These are phyloP conservation scores for Andrena cerasifolii DNA, from an alignment of 1,140 invertebrate genomes.

Conservation along the genomic window DNA sequence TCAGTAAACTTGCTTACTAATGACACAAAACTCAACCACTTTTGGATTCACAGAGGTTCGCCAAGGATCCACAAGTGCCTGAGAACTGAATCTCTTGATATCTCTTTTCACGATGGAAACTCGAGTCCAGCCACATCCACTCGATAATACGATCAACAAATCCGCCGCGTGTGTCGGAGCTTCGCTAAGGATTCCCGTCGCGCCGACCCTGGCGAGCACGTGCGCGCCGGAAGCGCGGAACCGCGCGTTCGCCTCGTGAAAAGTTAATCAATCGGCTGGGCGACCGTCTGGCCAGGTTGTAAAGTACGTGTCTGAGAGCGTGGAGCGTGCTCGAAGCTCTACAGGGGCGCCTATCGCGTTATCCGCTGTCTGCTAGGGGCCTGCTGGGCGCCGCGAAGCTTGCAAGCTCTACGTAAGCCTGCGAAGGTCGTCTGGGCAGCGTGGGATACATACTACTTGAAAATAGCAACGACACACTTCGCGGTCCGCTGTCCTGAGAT, in stretches of 20 bases:
- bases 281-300: background rate
- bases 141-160: background rate
- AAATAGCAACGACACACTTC: slow-evolving; percentile 58
- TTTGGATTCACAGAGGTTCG: no score
- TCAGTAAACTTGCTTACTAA: no score
- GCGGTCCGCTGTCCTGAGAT: slow-evolving; percentile 43
- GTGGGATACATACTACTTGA: slow-evolving; percentile 63
- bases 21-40: no score
- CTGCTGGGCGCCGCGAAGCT: background rate
- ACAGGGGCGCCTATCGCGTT: background rate
- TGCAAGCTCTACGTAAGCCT: slow-evolving; percentile 12
- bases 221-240: slow-evolving; percentile 5
- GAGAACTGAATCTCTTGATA: no score
- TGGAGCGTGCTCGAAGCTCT: slow-evolving; percentile 20
- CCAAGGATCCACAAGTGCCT: no score
- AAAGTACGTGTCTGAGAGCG: background rate
- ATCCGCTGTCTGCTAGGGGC: background rate
- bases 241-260: slow-evolving; percentile 4
- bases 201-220: background rate
- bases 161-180: background rate
- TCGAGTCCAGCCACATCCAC: background rate
- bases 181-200: background rate
- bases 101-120: no score
- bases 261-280: slow-evolving; percentile 13
- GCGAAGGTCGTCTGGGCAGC: slow-evolving; percentile 27